phyloP scores from a whole-genome alignment of 37 sponge, comb jelly and placozoan genomes.

The Halichondria panicea region DNA sequence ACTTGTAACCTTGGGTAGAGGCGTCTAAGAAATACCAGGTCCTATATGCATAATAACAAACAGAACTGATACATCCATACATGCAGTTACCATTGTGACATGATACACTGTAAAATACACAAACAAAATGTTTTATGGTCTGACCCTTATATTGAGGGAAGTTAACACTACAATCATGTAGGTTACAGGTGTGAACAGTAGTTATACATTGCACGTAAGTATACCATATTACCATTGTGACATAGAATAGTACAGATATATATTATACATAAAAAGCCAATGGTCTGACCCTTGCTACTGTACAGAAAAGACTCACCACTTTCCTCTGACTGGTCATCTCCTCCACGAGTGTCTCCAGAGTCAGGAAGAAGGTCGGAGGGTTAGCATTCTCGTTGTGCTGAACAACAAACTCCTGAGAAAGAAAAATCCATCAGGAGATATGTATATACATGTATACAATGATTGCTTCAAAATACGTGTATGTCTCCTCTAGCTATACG shows the following conservation, averaged over 20 bases:
- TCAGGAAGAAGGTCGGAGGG: slow-evolving; percentile 97
- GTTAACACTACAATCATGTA: too few relatives aligned
- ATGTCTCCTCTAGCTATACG: too few relatives aligned
- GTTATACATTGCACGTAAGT: too few relatives aligned
- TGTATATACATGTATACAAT: background rate
- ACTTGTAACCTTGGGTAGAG: slow-evolving; percentile 83
- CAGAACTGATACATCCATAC: background rate
- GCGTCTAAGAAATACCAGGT: slow-evolving; percentile 59
- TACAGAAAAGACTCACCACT: too few relatives aligned
- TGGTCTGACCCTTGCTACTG: too few relatives aligned
- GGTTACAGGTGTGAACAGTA: too few relatives aligned
- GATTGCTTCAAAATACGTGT: background rate
- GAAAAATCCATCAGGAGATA: background rate
- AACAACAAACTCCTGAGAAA: slow-evolving; percentile 86
- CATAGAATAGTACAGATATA: too few relatives aligned
- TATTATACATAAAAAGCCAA: too few relatives aligned
- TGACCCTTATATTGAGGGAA: too few relatives aligned
- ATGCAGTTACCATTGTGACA: too few relatives aligned
- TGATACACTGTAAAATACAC: background rate
- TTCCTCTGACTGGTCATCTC: slow-evolving; percentile 54
- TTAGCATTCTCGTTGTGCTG: slow-evolving; percentile 95
- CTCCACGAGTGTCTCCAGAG: slow-evolving; percentile 81
- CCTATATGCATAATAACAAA: slow-evolving; percentile 34
- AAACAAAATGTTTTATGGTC: too few relatives aligned
- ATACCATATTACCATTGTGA: too few relatives aligned